Evolutionary conservation across 2,113 vertebrate species (phyloP).

Genomic region (Brachirus orientalis): DNA sequence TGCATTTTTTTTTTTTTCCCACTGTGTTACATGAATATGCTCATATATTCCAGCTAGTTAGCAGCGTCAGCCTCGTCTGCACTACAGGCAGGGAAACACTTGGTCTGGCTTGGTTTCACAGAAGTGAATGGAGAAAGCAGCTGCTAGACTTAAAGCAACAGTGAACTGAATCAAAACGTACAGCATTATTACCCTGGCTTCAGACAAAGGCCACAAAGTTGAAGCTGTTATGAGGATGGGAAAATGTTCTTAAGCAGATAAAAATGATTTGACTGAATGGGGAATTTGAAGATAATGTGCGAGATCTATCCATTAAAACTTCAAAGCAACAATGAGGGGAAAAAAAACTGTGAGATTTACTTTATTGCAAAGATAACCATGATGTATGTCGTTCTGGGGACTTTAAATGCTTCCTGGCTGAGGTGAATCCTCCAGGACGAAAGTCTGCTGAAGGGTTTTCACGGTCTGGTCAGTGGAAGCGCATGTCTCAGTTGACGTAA

Average conservation of each 20-base stretch:
- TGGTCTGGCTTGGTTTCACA: conserved; percentile 28
- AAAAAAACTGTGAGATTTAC: neutral
- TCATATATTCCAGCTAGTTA: conserved; percentile 31
- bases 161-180: conserved; percentile 40
- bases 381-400: neutral
- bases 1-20: conserved; percentile 1
- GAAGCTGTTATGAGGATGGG: neutral
- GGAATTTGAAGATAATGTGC: neutral
- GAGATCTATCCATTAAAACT: neutral
- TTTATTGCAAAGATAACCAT: neutral
- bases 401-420: neutral
- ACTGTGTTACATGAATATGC: neutral
- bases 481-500: conserved; percentile 34
- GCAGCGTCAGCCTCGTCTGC: conserved; percentile 29
- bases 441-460: conserved; percentile 4
- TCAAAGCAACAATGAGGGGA: neutral
- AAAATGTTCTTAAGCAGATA: conserved; percentile 8
- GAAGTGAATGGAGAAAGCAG: conserved; percentile 64
- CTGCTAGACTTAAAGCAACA: conserved; percentile 51
- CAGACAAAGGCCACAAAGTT: conserved; percentile 18
- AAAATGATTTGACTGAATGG: conserved; percentile 5
- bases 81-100: conserved; percentile 33
- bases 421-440: neutral
- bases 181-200: conserved; percentile 33
- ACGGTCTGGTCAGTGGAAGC: conserved; percentile 1